A percentile compares a stretch with the other conserved stretches of the same genome.
Conservation (phyloP, 2,888 invertebrate genomes). For the Tinea semifulvella region DNA sequence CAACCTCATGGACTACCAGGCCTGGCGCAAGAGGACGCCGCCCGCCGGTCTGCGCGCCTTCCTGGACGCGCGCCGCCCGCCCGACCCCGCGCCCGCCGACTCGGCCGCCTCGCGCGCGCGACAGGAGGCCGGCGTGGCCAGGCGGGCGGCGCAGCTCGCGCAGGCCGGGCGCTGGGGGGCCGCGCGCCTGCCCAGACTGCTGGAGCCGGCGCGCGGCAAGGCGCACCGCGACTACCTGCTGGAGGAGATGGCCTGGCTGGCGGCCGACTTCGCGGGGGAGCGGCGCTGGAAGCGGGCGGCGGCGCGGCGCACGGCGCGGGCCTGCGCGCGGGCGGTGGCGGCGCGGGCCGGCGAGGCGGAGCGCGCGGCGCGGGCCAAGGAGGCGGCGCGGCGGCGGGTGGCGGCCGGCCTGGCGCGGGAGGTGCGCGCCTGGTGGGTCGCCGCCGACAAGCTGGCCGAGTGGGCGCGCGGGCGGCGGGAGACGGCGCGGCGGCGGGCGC, state of each 20-base stretch:
- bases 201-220: slow-evolving; percentile 89
- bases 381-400: slow-evolving; percentile 83
- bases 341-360: slow-evolving; percentile 90
- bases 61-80: slow-evolving; percentile 76
- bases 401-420: slow-evolving; percentile 93
- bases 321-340: slow-evolving; percentile 65
- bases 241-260: slow-evolving; percentile 99
- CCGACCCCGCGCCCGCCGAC: slow-evolving; percentile 62
- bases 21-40: slow-evolving; percentile 84
- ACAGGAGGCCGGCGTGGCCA: slow-evolving; percentile 93
- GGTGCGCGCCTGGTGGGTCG: slow-evolving; percentile 93
- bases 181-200: slow-evolving; percentile 88
- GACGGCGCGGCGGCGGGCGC: slow-evolving; percentile 94
- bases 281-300: slow-evolving; percentile 97
- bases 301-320: slow-evolving; percentile 76
- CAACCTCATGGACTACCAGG: slow-evolving; percentile 87
- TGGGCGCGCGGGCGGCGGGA: slow-evolving; percentile 92
- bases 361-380: slow-evolving; percentile 91
- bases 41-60: slow-evolving; percentile 78
- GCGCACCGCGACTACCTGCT: slow-evolving; percentile 98
- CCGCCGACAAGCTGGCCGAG: slow-evolving; percentile 96
- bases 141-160: slow-evolving; percentile 89
- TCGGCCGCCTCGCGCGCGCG: slow-evolving; percentile 52
- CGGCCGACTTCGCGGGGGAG: slow-evolving; percentile 97
- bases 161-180: slow-evolving; percentile 96